These are phyloP conservation scores for Cetonia aurata DNA, from an alignment of 2,888 invertebrate species.

Conservation along the genomic window DNA sequence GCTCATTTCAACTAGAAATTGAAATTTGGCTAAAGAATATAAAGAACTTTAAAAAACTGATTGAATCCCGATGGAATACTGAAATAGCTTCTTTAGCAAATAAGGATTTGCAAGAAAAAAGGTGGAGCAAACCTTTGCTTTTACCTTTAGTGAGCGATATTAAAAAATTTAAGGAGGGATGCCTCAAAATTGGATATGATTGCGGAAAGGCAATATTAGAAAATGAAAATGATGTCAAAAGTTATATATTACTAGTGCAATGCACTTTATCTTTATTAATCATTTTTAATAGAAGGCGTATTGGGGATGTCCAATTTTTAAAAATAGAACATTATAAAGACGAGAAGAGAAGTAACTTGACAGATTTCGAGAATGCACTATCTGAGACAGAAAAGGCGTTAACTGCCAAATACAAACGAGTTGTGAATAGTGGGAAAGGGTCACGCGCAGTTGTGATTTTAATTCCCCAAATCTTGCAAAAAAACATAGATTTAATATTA, in stretches of 20 bases:
- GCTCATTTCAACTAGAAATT: slow-evolving; percentile 36
- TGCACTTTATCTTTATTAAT: slow-evolving; percentile 47
- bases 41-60: slow-evolving; percentile 42
- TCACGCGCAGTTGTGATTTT: slow-evolving; percentile 56
- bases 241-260: slow-evolving; percentile 50
- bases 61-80: slow-evolving; percentile 51
- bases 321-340: slow-evolving; percentile 44
- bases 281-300: slow-evolving; percentile 46
- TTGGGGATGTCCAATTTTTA: too few relatives aligned
- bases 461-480: slow-evolving; percentile 52
- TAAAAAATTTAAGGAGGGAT: slow-evolving; percentile 51
- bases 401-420: slow-evolving; percentile 53
- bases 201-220: slow-evolving; percentile 42
- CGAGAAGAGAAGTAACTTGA: slow-evolving; percentile 38
- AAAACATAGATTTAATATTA: slow-evolving; percentile 51
- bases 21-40: slow-evolving; percentile 35
- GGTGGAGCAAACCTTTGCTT: slow-evolving; percentile 50
- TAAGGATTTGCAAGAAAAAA: too few relatives aligned
- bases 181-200: slow-evolving; percentile 42
- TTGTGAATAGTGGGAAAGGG: slow-evolving; percentile 55
- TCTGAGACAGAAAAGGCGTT: slow-evolving; percentile 45
- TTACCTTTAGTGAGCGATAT: slow-evolving; percentile 52
- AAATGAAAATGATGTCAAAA: slow-evolving; percentile 42
- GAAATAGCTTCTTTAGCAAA: slow-evolving; percentile 52
- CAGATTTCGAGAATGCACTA: slow-evolving; percentile 43